Evolutionary conservation across 2,888 invertebrate genomes (phyloP).

Genomic region (Chelonus formosanus): DNA sequence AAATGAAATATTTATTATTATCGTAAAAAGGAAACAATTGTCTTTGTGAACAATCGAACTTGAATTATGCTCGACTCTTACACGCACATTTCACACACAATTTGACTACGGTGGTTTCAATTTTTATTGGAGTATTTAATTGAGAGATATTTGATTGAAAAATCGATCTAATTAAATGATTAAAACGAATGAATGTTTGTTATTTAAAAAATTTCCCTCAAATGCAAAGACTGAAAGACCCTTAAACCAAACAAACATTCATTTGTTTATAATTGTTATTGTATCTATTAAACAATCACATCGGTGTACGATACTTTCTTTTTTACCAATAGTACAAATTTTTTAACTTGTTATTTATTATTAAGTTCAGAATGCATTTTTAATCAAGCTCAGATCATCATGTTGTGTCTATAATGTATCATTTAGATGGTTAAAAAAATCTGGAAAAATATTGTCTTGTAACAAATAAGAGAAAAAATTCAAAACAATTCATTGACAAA

Average conservation of each 20-base stretch:
- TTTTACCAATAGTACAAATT: slow-evolving; percentile 43
- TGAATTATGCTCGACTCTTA: slow-evolving; percentile 40
- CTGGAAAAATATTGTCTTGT: no score
- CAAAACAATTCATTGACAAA: not conserved
- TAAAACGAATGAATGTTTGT: slow-evolving; percentile 36
- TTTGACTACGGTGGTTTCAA: slow-evolving; percentile 18
- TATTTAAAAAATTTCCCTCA: slow-evolving; percentile 33
- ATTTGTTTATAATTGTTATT: slow-evolving; percentile 29
- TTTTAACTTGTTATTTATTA: slow-evolving; percentile 37
- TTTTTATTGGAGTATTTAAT: slow-evolving; percentile 5
- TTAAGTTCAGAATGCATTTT: slow-evolving; percentile 33
- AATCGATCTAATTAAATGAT: slow-evolving; percentile 15
- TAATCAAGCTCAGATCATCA: slow-evolving; percentile 20
- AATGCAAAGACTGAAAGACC: slow-evolving; percentile 53
- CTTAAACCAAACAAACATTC: slow-evolving; percentile 42
- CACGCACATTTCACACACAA: slow-evolving; percentile 37
- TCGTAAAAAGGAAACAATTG: not conserved
- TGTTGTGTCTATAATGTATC: slow-evolving; percentile 14
- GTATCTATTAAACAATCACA: slow-evolving; percentile 14
- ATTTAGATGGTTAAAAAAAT: not conserved
- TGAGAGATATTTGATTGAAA: slow-evolving; percentile 21
- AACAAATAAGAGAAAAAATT: slow-evolving; percentile 1
- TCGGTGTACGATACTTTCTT: slow-evolving; percentile 6
- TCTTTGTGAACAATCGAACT: slow-evolving; percentile 48
- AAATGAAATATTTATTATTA: slow-evolving; percentile 3